Evolutionary conservation across 1,140 invertebrate species (phyloP), one percentile per base, ranked within the genome.

Genomic region (Pseudachorutes palmiensis): DNA sequence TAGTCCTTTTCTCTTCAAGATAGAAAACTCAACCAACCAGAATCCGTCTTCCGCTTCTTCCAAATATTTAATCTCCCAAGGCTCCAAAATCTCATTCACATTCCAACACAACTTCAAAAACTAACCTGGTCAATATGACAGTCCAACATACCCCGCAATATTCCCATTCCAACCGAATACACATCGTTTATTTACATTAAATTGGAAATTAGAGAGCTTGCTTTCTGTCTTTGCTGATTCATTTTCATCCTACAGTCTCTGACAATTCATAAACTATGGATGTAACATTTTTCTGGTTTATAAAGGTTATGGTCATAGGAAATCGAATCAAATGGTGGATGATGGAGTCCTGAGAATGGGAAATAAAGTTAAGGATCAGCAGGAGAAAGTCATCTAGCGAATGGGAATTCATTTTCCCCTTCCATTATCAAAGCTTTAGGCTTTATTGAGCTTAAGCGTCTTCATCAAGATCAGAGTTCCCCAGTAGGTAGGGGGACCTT

Each of bases 1-100:
- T 12, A 45, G 9, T 9, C 36, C 12, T 55, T 55, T n/a, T n/a
- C n/a, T n/a, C 51, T 55, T 55, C 12, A 55, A 55, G 51, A 55
- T 55, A 22, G 51, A 55, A 26, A 26, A 55, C 12, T 55, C 51
- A 26, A 5, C 51, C 51, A 55, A 55, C 14, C 51, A 22, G 51
- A 55, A 55, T 14, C 14, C 51, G 5, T 19, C 59, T 31, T 61
- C 32, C 59, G 32, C 32, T 14, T 61, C 31, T 61, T 33, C 2
- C 32, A 29, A 32, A 45, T 58, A 70, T 62, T 70, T 70, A 62
- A 70, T 70, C 65, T 66, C 59, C 48, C 28, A 63, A 29, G 57
- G 49, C 64, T 19, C 36, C 19, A 9, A 9, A 12, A 9, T 19
- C 36, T 45, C 9, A 45, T 45, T 45, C 9, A 45, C 36, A 45